Evolutionary conservation across 1,140 invertebrate genomes (phyloP).

Genomic region (Drosophila ohnishii): DNA sequence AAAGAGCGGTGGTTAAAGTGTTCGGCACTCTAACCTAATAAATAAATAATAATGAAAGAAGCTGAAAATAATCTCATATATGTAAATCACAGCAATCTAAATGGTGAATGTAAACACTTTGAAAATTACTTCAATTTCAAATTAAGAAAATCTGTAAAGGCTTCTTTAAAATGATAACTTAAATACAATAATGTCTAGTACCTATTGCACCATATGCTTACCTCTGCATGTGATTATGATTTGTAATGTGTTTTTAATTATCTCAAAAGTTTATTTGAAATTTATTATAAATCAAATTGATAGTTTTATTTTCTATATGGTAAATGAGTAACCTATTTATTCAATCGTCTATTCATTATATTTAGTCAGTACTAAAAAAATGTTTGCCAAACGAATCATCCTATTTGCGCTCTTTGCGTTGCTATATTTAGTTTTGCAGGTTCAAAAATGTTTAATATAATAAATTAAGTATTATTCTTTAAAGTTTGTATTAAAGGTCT

Average conservation of each 20-base stretch:
- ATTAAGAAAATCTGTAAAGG: no score
- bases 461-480: no score
- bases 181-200: no score
- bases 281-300: not conserved
- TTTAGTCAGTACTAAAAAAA: not conserved
- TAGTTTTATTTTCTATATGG: not conserved
- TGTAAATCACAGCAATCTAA: no score
- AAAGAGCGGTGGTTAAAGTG: slow-evolving; percentile 1
- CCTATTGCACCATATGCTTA: no score
- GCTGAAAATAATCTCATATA: not conserved
- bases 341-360: not conserved
- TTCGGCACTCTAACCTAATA: not conserved
- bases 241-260: not conserved
- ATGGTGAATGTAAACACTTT: no score
- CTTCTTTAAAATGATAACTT: no score
- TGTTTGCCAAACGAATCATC: not conserved
- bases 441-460: no score
- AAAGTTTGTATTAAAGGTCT: not conserved
- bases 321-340: not conserved
- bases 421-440: no score
- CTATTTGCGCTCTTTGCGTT: no score
- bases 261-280: not conserved
- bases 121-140: no score
- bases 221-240: not conserved
- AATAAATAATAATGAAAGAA: not conserved